phyloP scores from a whole-genome alignment of 2,113 vertebrate species.

The Syrrhaptes paradoxus region DNA sequence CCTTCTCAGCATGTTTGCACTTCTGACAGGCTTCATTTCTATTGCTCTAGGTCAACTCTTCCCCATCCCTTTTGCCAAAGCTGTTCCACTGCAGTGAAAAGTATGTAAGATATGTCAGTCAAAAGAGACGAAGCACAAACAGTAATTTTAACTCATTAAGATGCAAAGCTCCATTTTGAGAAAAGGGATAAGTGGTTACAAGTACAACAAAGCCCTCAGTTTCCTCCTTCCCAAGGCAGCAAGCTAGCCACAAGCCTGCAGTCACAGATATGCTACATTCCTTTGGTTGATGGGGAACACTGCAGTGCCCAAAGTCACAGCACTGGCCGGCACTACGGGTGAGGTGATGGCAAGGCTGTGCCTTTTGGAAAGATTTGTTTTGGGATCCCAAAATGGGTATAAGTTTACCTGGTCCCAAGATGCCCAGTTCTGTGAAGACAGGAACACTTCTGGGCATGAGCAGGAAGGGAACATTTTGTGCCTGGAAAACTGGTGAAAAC shows the following conservation, averaged over 20 bases:
- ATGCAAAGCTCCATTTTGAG: background rate
- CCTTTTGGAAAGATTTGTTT: background rate
- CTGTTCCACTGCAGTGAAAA: background rate
- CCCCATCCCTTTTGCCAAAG: background rate
- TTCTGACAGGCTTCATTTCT: background rate
- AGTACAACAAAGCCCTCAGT: rapidly evolving
- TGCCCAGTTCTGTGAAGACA: background rate
- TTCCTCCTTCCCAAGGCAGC: background rate
- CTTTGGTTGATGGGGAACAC: rapidly evolving
- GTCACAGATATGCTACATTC: background rate
- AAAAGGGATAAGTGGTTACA: rapidly evolving
- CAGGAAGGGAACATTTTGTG: background rate
- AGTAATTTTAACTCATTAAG: background rate
- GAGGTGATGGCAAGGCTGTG: rapidly evolving
- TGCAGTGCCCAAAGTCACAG: rapidly evolving
- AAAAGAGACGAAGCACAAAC: background rate
- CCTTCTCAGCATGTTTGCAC: background rate
- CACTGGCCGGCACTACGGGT: rapidly evolving
- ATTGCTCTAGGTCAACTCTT: background rate
- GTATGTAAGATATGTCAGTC: background rate
- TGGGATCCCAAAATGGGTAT: background rate
- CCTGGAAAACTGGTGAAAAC: background rate
- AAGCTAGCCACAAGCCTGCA: background rate
- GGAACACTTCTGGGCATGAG: no score
- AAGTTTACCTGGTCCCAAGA: background rate